Percentiles rank a stretch among this genome's conserved stretches.
phyloP scores from a whole-genome alignment of 1,140 invertebrate species.

The Aphelinus certus region DNA sequence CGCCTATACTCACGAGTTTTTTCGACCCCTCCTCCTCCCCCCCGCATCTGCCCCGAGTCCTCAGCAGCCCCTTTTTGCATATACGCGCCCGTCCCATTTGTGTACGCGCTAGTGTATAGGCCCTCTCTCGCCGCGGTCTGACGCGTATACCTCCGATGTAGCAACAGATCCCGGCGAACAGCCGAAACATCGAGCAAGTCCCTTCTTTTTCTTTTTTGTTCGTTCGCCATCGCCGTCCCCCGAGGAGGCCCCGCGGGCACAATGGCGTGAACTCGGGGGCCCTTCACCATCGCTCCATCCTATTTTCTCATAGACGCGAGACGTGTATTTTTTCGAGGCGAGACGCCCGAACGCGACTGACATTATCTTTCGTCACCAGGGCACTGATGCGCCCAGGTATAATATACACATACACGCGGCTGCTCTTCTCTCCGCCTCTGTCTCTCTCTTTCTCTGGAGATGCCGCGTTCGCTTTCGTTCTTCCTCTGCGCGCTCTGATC shows the following conservation, averaged over 20 bases:
- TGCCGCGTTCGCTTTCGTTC: background rate
- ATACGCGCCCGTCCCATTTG: background rate
- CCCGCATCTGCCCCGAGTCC: background rate
- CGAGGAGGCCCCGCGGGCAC: too few relatives aligned
- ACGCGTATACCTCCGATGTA: background rate
- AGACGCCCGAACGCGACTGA: slow-evolving; percentile 15
- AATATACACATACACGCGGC: too few relatives aligned
- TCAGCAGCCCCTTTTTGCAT: slow-evolving; percentile 14
- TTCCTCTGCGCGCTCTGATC: slow-evolving; percentile 6
- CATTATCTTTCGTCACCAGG: slow-evolving; percentile 37
- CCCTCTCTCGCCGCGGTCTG: background rate
- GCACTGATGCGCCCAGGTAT: slow-evolving; percentile 9
- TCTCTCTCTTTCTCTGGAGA: slow-evolving; percentile 18
- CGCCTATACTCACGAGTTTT: background rate
- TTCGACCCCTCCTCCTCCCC: background rate
- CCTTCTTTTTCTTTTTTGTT: slow-evolving; percentile 22
- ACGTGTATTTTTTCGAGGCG: slow-evolving; percentile 26
- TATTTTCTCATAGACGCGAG: slow-evolving; percentile 23
- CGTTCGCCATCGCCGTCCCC: background rate
- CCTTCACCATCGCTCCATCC: background rate
- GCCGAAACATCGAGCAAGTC: slow-evolving; percentile 18
- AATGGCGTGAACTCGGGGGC: background rate
- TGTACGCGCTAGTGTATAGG: too few relatives aligned
- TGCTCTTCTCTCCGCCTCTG: slow-evolving; percentile 9
- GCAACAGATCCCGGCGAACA: background rate